phyloP scores from a whole-genome alignment of 2,888 invertebrate species.

The Platycnemis pennipes region DNA sequence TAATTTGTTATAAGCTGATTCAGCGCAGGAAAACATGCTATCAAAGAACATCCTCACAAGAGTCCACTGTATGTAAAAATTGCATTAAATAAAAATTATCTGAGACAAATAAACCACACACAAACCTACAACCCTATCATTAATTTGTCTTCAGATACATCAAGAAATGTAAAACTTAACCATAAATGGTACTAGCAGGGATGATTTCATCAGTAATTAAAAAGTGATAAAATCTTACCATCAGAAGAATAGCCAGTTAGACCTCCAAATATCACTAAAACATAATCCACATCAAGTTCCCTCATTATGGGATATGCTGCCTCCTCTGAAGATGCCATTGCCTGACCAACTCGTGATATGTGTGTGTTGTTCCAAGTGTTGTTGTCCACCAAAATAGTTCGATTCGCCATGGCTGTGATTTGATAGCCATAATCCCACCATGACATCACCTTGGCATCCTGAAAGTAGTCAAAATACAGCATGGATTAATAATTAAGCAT shows the following conservation, averaged over 20 bases:
- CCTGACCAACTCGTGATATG: constrained; percentile 98
- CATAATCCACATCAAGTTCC: constrained; percentile 98
- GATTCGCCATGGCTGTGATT: constrained; percentile 99
- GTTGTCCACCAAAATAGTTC: constrained; percentile 98
- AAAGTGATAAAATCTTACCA: constrained; percentile 82
- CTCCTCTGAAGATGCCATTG: constrained; percentile 98
- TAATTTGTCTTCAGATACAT: background rate
- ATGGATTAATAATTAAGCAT: too few relatives aligned
- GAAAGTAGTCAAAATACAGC: constrained; percentile 71
- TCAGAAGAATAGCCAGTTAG: constrained; percentile 99
- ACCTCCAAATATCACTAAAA: constrained; percentile 99
- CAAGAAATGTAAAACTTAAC: background rate
- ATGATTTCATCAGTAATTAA: too few relatives aligned
- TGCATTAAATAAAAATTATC: too few relatives aligned
- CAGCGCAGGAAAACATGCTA: too few relatives aligned
- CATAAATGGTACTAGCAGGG: too few relatives aligned
- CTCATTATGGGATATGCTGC: constrained; percentile 98
- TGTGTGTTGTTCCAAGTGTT: constrained; percentile 99
- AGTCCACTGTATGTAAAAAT: too few relatives aligned
- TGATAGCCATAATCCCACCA: constrained; percentile 99
- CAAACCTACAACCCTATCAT: too few relatives aligned
- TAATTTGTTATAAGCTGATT: too few relatives aligned
- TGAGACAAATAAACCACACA: too few relatives aligned
- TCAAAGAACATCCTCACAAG: too few relatives aligned
- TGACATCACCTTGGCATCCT: constrained; percentile 98